Base-by-base conservation (phyloP, 1,140 invertebrate genomes). In the Papilio aristodemus region DNA sequence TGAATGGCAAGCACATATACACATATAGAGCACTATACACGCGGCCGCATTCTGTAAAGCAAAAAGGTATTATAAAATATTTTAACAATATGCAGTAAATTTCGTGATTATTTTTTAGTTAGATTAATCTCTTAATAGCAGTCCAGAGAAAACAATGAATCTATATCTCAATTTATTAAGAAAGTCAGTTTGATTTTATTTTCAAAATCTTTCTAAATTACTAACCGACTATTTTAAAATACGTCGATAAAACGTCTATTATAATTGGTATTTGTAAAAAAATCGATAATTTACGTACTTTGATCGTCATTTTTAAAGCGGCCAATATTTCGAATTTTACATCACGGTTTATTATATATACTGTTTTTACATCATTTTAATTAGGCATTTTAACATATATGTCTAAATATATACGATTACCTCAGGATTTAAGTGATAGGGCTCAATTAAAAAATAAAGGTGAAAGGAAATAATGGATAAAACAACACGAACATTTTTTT, bases 301-400 rank as follows among this genome's bases (percentile, higher is more conserved):
- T 54, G 46, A 54, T 54, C 11, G 46, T 10, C 46, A 54, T 54
- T 54, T 54, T 22, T 11, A 17, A 22, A 22, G 0, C 22, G 4
- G 19, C 4, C 10, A 13, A 54, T 6, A 54, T 10, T 10, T 25
- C 9, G 19, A 9, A 13, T 10, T 11, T 22, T 11, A 22, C 10
- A 3, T 11, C 17, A 54, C 22, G 19, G 22, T 11, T 54, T 6
- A 25, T 54, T 54, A 54, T 50, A 19, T 54, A 54, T 54, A 54
- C 46, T 22, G 9, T 50, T 43, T 50, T 54, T 54, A 25, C 22
- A 54, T 54, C 19, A 22, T 3, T 54, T 46, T 54, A 54, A 25
- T 54, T 54, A 19, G 17, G 10, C 10, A 22, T 17, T 22, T 54
- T 54, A 54, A 22, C 46, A 50, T 22, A 17, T 43, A 17, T n/a